Evolutionary conservation across 2,888 invertebrate genomes (phyloP).

Genomic region (Conops quadrifasciatus): DNA sequence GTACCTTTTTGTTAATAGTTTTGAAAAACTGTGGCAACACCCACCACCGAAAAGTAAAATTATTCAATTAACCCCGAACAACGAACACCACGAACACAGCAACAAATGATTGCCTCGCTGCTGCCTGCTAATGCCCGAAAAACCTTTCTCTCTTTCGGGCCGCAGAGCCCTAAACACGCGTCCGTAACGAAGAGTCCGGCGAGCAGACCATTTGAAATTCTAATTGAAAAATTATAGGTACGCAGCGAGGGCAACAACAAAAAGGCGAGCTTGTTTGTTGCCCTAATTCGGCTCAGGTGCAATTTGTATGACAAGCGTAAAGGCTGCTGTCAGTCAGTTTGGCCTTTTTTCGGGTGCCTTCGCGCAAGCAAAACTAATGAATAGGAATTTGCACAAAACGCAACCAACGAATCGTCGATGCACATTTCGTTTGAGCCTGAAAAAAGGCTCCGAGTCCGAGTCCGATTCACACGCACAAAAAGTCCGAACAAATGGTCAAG

Average conservation of each 20-base stretch:
- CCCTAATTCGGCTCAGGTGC: slow-evolving; percentile 62
- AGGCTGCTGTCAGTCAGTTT: slow-evolving; percentile 39
- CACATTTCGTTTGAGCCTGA: not conserved
- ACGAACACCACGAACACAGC: slow-evolving; percentile 39
- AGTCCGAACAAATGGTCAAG: not conserved
- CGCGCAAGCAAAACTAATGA: slow-evolving; percentile 7
- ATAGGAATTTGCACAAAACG: slow-evolving; percentile 3
- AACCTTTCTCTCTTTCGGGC: not conserved
- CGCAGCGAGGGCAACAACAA: slow-evolving; percentile 15
- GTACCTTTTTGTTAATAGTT: slow-evolving; percentile 33
- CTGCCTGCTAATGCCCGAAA: not conserved
- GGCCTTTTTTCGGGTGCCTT: not conserved
- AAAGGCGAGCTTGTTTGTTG: slow-evolving; percentile 31
- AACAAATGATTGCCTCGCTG: slow-evolving; percentile 19
- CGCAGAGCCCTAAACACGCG: not conserved
- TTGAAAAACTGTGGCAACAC: slow-evolving; percentile 23
- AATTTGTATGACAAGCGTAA: slow-evolving; percentile 60
- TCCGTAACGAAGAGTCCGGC: not conserved
- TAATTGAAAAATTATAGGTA: slow-evolving; percentile 51
- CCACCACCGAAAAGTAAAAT: slow-evolving; percentile 28
- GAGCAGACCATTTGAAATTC: slow-evolving; percentile 43
- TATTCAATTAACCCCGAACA: slow-evolving; percentile 42
- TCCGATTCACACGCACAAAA: not conserved
- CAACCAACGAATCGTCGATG: not conserved
- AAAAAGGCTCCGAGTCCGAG: not conserved